Evolutionary conservation across 2,113 vertebrate genomes (phyloP).

Genomic region (Carollia perspicillata): DNA sequence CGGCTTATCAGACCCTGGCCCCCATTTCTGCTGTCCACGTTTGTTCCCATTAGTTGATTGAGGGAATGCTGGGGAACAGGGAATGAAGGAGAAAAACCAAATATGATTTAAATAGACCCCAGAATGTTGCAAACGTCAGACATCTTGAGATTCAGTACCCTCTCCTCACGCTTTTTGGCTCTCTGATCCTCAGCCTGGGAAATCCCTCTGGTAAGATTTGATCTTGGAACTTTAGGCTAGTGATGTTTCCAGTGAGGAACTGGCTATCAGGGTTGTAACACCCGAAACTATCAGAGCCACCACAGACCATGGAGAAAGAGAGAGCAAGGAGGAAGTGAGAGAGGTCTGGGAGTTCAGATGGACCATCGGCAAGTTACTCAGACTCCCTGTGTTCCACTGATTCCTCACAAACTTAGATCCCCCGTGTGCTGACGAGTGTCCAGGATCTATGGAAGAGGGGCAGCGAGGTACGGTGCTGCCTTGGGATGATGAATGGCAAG

Average conservation of each 20-base stretch:
- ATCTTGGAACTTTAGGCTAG: background rate
- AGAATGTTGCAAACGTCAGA: background rate
- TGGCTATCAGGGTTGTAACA: background rate
- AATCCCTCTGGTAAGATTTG: background rate
- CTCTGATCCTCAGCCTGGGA: slow-evolving; percentile 50
- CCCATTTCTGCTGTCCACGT: slow-evolving; percentile 75
- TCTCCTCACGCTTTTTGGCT: slow-evolving; percentile 59
- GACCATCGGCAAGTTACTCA: background rate
- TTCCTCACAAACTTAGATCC: background rate
- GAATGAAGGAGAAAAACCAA: background rate
- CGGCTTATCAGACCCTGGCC: slow-evolving; percentile 74
- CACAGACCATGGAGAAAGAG: background rate
- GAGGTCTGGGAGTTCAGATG: background rate
- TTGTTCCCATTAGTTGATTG: slow-evolving; percentile 78
- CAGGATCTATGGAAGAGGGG: background rate
- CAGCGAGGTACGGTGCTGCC: background rate
- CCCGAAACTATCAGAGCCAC: background rate
- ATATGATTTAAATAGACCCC: background rate
- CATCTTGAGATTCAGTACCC: background rate
- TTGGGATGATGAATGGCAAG: rapidly evolving
- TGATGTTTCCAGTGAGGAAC: background rate
- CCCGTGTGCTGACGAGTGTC: background rate
- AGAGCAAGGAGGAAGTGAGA: background rate
- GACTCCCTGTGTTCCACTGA: background rate
- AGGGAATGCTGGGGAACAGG: slow-evolving; percentile 50